phyloP scores from a whole-genome alignment of 1,140 invertebrate species.

The Probaryconus sp. region DNA sequence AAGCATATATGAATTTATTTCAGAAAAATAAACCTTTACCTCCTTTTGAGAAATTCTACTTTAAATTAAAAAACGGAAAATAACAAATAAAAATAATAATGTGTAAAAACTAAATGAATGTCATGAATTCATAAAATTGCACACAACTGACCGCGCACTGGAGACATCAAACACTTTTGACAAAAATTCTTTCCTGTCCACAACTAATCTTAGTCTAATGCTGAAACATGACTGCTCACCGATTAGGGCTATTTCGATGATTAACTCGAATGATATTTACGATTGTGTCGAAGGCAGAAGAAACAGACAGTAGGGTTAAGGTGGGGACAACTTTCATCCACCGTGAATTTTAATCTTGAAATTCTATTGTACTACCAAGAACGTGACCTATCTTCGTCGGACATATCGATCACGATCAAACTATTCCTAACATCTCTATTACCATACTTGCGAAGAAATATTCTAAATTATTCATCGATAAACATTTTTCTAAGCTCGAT shows the following conservation, averaged over 20 bases:
- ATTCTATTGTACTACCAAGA: slow-evolving; percentile 39
- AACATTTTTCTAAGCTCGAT: too few species aligned
- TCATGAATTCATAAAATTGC: too few species aligned
- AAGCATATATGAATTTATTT: too few species aligned
- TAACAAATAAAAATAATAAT: too few species aligned
- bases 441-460: slow-evolving; percentile 27
- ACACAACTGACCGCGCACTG: neutral
- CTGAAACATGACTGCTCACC: slow-evolving; percentile 22
- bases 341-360: slow-evolving; percentile 40
- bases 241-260: slow-evolving; percentile 45
- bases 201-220: slow-evolving; percentile 13
- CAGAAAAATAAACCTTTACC: too few species aligned
- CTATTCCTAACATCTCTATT: slow-evolving; percentile 12
- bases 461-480: slow-evolving; percentile 35
- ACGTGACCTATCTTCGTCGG: slow-evolving; percentile 39
- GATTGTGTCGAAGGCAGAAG: slow-evolving; percentile 27
- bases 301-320: slow-evolving; percentile 32
- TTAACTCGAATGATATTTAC: slow-evolving; percentile 45
- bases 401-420: slow-evolving; percentile 37
- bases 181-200: neutral
- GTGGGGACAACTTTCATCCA: slow-evolving; percentile 53
- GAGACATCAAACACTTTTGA: neutral
- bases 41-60: too few species aligned
- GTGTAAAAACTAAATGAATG: too few species aligned
- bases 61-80: too few species aligned